Conservation (phyloP, 2,888 invertebrate species). For the Epirrhoe tristata region DNA sequence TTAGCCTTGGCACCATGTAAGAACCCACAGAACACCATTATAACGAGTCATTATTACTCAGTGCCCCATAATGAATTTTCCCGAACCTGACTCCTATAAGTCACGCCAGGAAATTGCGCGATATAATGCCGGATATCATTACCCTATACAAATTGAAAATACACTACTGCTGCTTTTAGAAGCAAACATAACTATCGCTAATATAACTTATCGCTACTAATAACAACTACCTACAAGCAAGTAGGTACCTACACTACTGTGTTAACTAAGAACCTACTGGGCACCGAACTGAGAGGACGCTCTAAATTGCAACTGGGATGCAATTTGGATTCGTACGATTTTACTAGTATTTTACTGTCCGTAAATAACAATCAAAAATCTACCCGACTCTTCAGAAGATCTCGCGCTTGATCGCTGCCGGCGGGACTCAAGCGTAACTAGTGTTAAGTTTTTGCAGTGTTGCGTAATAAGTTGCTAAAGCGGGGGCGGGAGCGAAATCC, state of each 20-base stretch:
- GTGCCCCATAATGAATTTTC: conserved; percentile 37
- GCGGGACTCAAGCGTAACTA: conserved; percentile 23
- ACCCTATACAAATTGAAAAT: background rate
- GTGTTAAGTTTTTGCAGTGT: conserved; percentile 48
- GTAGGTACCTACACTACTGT: no score
- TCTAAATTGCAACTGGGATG: no score
- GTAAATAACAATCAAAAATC: background rate
- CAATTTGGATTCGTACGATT: no score
- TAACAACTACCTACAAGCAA: no score
- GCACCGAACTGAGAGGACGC: no score
- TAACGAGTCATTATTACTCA: conserved; percentile 32
- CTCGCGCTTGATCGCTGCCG: background rate
- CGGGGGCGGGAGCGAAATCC: conserved; percentile 46
- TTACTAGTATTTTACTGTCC: no score
- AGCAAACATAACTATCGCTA: background rate
- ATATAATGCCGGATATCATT: conserved; percentile 10
- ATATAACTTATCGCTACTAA: no score
- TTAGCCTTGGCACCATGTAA: conserved; percentile 5
- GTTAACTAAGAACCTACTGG: no score
- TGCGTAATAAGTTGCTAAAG: conserved; percentile 62
- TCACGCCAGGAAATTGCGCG: conserved; percentile 19
- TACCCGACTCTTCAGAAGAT: background rate
- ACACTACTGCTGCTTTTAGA: no score
- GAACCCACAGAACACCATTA: conserved; percentile 17
- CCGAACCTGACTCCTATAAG: conserved; percentile 26